Conservation (phyloP, 2,797 vertebrate genomes). For the Mormyrops boulengeri region DNA sequence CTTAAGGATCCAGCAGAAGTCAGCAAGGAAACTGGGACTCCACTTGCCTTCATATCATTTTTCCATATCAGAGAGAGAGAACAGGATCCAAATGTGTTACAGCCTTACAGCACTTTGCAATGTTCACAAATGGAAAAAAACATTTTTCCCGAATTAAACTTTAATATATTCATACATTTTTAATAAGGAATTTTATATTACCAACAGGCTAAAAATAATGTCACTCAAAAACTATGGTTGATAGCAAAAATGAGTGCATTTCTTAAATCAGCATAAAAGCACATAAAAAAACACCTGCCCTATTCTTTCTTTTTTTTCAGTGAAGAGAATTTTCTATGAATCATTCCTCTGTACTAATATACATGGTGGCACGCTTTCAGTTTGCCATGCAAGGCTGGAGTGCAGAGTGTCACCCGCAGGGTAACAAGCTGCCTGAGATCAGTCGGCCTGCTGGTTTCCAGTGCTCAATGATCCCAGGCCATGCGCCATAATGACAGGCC, state of each 20-base stretch:
- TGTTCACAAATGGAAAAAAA: background rate
- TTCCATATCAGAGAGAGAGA: background rate
- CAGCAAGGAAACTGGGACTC: background rate
- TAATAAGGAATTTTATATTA: background rate
- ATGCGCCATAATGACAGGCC: background rate
- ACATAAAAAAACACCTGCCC: background rate
- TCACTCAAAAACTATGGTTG: background rate
- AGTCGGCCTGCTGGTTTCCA: background rate
- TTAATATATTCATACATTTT: background rate
- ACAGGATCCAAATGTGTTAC: background rate
- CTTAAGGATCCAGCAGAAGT: background rate
- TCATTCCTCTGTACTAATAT: background rate
- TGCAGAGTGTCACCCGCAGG: background rate
- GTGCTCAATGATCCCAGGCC: background rate
- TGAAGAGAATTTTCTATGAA: background rate
- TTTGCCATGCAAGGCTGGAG: background rate
- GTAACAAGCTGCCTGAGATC: background rate
- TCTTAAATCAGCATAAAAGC: background rate
- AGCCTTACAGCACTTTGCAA: background rate
- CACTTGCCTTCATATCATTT: background rate
- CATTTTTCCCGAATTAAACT: background rate
- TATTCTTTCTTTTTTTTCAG: background rate
- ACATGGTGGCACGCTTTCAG: background rate
- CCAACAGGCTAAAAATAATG: background rate
- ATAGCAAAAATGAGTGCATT: background rate